These are phyloP conservation scores for Protosalanx chinensis DNA, from an alignment of 2,797 vertebrate genomes.

Conservation along the genomic window DNA sequence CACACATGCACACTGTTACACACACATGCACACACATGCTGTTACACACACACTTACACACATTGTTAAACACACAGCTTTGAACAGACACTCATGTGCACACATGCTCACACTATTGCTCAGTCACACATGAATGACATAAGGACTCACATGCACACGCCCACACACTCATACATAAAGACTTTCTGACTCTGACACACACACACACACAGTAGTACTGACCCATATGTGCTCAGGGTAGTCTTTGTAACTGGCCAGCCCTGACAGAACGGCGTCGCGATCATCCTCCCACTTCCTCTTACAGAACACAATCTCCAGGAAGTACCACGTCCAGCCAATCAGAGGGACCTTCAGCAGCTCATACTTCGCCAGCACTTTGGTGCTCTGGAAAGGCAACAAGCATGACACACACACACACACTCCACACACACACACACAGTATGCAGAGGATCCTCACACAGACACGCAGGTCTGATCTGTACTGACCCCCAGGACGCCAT, in stretches of 20 bases:
- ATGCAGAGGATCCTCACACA: neutral
- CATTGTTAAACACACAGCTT: constrained; percentile 8
- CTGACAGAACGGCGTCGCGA: constrained; percentile 75
- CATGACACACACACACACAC: neutral
- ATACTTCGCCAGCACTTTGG: constrained; percentile 86
- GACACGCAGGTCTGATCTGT: no score
- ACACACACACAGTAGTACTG: constrained; percentile 48
- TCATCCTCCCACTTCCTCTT: constrained; percentile 89
- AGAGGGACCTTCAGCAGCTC: constrained; percentile 84
- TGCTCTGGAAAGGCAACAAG: constrained; percentile 68
- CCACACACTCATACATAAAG: neutral
- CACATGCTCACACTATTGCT: neutral
- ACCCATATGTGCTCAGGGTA: constrained; percentile 90
- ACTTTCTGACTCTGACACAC: neutral
- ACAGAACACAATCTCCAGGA: constrained; percentile 88
- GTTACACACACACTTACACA: neutral
- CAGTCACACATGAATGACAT: neutral
- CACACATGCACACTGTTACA: no score
- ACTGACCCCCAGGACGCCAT: constrained; percentile 83
- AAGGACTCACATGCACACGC: neutral
- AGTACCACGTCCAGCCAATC: constrained; percentile 90
- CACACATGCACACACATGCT: no score
- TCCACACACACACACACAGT: neutral
- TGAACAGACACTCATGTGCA: constrained; percentile 5
- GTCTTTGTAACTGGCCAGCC: constrained; percentile 73